Evolutionary conservation across 2,797 vertebrate genomes (phyloP).

Genomic region (Manis javanica): DNA sequence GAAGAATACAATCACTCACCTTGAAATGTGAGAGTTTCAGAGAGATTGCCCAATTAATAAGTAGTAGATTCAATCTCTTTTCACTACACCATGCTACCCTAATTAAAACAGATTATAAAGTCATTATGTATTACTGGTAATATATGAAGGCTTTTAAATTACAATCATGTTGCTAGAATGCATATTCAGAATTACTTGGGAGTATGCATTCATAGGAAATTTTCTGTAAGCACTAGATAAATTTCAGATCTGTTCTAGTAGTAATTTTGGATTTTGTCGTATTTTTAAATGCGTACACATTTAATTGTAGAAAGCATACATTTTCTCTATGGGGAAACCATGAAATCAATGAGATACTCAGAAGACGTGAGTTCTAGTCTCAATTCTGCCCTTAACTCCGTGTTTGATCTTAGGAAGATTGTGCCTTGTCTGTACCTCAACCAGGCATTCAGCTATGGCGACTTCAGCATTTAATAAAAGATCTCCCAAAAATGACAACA

Average conservation of each 20-base stretch:
- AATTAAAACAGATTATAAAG: slow-evolving; percentile 73
- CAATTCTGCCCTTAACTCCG: neutral
- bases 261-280: slow-evolving; percentile 17
- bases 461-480: neutral
- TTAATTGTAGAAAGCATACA: neutral
- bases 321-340: neutral
- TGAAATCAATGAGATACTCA: neutral
- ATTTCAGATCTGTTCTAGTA: neutral
- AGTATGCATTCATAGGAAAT: slow-evolving; percentile 32
- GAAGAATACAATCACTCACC: slow-evolving; percentile 21
- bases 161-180: slow-evolving; percentile 44
- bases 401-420: neutral
- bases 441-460: neutral
- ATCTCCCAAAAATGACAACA: neutral
- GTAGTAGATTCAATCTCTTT: slow-evolving; percentile 31
- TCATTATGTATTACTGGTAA: slow-evolving; percentile 64
- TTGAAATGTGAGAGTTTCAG: slow-evolving; percentile 42
- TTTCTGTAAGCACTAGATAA: slow-evolving; percentile 32
- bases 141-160: slow-evolving; percentile 63
- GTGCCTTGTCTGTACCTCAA: neutral
- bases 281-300: neutral
- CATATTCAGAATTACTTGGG: slow-evolving; percentile 29
- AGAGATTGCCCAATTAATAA: slow-evolving; percentile 53
- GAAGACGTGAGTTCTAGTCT: neutral
- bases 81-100: neutral